Evolutionary conservation across 2,797 vertebrate genomes (phyloP), one percentile per base, ranked within the genome.

Genomic region (Acanthurus tractus): DNA sequence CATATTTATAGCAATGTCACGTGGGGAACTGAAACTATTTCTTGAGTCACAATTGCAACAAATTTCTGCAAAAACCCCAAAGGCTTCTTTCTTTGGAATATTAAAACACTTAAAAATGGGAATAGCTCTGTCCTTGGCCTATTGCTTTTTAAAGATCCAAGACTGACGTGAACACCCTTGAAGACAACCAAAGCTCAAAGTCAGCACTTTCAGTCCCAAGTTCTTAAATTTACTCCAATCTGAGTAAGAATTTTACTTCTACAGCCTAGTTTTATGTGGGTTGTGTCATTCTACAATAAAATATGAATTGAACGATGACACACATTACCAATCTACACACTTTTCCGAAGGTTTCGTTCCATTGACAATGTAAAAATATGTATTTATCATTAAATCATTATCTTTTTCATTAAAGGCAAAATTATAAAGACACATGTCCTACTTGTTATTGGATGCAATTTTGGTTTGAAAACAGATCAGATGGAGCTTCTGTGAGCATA

Each of bases 391-490:
- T 12, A 11, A 6, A 22, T n/a, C n/a, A n/a, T n/a, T n/a, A n/a
- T n/a, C n/a, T 9, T 40, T 11, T 11, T 40, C 11, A 9, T 40
- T 12, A 11, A 6, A 22, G 22, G 14, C 29, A 5, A 13, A 49
- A 13, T 29, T 18, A 4, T 8, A 1, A 61, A 63, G 8, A 9
- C 17, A 63, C 66, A 42, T 17, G 34, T 45, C 17, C 42, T 12
- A 38, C 48, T 34, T 50, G 10, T 4, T n/a, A 20, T 25, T 63
- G 17, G 38, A 45, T 8, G 7, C n/a, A 23, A 29, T 34, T 66
- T 57, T 45, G 58, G 29, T 66, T 70, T 57, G 17, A 34, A 56
- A 70, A 69, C 36, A 10, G 29, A 71, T 70, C 50, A 55, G 10
- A 23, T 65, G 20, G 22, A 50, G 42, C 46, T 45, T 56, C 42